phyloP scores from a whole-genome alignment of 2,797 vertebrate genomes.

The Hyperoplus lanceolatus region DNA sequence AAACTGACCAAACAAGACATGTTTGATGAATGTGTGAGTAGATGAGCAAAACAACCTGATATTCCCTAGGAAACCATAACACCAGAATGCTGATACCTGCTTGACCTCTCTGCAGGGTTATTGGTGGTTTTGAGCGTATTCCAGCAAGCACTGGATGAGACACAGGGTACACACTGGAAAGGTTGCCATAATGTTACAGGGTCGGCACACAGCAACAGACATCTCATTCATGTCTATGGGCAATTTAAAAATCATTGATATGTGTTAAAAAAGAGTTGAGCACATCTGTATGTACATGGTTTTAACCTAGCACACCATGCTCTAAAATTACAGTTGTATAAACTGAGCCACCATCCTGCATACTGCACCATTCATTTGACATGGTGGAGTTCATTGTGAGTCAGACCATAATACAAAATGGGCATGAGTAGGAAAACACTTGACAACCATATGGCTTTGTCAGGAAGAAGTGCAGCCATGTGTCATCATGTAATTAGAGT shows the following conservation, averaged over 20 bases:
- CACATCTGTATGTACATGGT: constrained; percentile 4
- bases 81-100: constrained; percentile 16
- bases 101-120: constrained; percentile 17
- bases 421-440: not conserved
- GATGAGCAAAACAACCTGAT: not conserved
- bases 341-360: not conserved
- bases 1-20: constrained; percentile 1
- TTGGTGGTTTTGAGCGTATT: not conserved
- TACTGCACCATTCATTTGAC: constrained; percentile 2
- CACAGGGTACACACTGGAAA: constrained; percentile 19
- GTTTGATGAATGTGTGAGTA: not conserved
- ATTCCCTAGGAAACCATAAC: constrained; percentile 19
- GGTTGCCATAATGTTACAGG: constrained; percentile 22
- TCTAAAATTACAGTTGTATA: constrained; percentile 24
- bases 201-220: constrained; percentile 5
- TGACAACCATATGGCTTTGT: constrained; percentile 1
- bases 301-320: constrained; percentile 8
- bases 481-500: constrained; percentile 28
- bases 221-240: constrained; percentile 20
- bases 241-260: constrained; percentile 20
- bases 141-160: constrained; percentile 4
- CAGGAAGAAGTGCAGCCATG: constrained; percentile 15
- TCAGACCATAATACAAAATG: constrained; percentile 29
- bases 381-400: constrained; percentile 23
- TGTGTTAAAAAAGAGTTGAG: constrained; percentile 9